Evolutionary conservation across 30 jellyfish, hydroid and myxozoan genomes (phyloP).

Genomic region (Pelagia noctiluca): DNA sequence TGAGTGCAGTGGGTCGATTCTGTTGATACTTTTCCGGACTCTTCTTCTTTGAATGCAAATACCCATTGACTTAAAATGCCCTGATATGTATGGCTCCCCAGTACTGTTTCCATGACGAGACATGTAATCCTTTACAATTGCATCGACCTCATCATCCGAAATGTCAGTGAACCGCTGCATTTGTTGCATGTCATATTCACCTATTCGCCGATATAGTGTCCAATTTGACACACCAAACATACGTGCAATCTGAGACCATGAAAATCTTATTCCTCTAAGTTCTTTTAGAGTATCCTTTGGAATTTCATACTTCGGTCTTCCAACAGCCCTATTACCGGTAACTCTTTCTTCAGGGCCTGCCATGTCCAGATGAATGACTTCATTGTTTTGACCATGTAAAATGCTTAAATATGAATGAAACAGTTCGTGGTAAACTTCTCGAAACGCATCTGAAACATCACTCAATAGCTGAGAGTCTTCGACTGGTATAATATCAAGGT

Average conservation of each 20-base stretch:
- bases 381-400: too few species aligned
- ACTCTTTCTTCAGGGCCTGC: constrained; percentile 42
- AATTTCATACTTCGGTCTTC: constrained; percentile 64
- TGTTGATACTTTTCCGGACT: background rate
- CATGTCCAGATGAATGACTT: too few species aligned
- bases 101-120: constrained; percentile 60
- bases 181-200: constrained; percentile 50
- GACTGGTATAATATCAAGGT: constrained; percentile 33
- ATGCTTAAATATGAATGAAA: too few species aligned
- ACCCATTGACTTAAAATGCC: constrained; percentile 46
- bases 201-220: constrained; percentile 68
- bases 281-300: constrained; percentile 45
- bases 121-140: constrained; percentile 32
- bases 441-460: constrained; percentile 49
- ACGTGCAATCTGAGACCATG: constrained; percentile 60
- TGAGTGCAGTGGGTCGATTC: constrained; percentile 31
- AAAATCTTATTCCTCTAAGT: constrained; percentile 60
- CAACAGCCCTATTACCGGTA: too few species aligned
- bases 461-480: constrained; percentile 40
- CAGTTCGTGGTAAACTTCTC: constrained; percentile 60
- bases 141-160: constrained; percentile 57
- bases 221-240: constrained; percentile 63
- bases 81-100: constrained; percentile 69
- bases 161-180: constrained; percentile 46
- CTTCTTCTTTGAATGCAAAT: constrained; percentile 32